phyloP scores from a whole-genome alignment of 1,140 invertebrate species.

The Pseudomyrmex concolor region DNA sequence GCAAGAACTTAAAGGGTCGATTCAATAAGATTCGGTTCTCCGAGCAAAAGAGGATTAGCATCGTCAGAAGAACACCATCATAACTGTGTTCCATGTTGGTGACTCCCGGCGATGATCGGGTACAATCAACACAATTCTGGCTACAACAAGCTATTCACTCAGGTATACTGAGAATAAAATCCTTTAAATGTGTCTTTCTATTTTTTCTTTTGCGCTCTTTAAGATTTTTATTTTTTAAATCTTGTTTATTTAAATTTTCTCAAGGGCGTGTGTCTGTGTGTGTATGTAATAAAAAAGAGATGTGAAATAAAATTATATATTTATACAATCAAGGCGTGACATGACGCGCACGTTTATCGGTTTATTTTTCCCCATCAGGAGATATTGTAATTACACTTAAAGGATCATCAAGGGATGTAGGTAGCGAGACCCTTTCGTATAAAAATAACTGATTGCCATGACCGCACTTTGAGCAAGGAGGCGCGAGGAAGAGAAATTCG shows the following conservation, averaged over 20 bases:
- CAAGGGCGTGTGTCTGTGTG: neutral
- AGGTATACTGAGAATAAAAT: conserved; percentile 86
- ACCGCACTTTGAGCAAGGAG: conserved; percentile 56
- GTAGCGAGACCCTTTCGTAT: neutral
- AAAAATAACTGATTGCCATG: conserved; percentile 49
- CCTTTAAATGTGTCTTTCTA: neutral
- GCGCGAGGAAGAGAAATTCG: conserved; percentile 29
- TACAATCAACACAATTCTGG: conserved; percentile 93
- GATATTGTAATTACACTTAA: conserved; percentile 34
- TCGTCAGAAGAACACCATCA: conserved; percentile 65
- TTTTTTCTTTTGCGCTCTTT: neutral
- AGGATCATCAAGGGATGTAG: neutral
- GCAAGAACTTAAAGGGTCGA: conserved; percentile 66
- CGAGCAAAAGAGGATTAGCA: conserved; percentile 32
- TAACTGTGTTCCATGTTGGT: conserved; percentile 71
- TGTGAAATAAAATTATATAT: no score
- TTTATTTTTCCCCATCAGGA: conserved; percentile 28
- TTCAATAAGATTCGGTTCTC: conserved; percentile 50
- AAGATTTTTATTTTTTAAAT: neutral
- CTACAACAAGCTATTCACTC: conserved; percentile 95
- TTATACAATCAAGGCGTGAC: neutral
- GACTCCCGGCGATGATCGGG: conserved; percentile 88
- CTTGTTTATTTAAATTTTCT: neutral
- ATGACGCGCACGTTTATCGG: neutral
- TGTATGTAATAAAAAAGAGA: no score